These are phyloP conservation scores for Amblyornis subalaris DNA, from an alignment of 2,113 vertebrate species.

Conservation along the genomic window DNA sequence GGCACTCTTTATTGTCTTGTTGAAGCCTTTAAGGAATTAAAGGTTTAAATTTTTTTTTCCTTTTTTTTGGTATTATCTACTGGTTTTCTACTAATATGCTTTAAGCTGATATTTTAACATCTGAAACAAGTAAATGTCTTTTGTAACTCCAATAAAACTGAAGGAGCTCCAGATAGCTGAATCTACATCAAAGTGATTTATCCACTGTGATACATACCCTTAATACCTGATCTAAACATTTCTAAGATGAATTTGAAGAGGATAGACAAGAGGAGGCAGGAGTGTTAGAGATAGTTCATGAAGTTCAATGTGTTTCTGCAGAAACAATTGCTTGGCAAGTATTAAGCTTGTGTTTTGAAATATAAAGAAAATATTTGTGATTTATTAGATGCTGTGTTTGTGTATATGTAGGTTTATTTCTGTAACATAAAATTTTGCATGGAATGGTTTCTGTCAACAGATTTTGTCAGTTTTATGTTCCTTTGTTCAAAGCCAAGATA, in stretches of 20 bases:
- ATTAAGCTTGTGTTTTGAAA: background rate
- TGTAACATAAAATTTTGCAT: background rate
- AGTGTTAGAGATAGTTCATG: background rate
- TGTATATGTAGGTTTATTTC: background rate
- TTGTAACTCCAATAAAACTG: background rate
- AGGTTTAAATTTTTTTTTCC: background rate
- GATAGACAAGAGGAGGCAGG: background rate
- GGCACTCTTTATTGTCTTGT: background rate
- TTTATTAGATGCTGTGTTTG: background rate
- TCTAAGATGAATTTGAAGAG: background rate
- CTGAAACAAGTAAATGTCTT: background rate
- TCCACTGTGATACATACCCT: background rate
- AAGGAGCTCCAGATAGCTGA: background rate
- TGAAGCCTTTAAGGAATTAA: background rate
- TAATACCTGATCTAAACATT: background rate
- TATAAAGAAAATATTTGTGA: background rate
- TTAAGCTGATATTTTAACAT: background rate
- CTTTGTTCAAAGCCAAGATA: slow-evolving; percentile 30
- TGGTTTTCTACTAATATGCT: background rate
- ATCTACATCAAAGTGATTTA: background rate
- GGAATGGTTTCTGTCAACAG: background rate
- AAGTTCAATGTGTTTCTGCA: background rate
- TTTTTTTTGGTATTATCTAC: background rate
- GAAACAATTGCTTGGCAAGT: background rate
- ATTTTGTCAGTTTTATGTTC: slow-evolving; percentile 12